Evolutionary conservation across 2,797 vertebrate species (phyloP), one percentile per base, ranked within the genome.

Genomic region (Brotogeris chrysoptera): DNA sequence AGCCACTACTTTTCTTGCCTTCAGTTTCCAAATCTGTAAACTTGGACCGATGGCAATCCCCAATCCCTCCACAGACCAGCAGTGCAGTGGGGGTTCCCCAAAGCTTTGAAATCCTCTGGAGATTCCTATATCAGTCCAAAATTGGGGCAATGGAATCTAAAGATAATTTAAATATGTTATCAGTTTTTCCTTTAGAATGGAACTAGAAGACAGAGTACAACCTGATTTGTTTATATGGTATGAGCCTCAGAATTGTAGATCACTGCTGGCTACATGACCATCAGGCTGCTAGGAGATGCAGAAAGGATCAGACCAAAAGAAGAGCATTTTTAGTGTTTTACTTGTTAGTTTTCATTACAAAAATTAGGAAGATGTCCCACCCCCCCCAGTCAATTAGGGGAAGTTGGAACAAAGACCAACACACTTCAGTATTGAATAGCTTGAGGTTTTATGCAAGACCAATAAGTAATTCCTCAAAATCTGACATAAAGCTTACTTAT

Each of bases 11-110:
- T 68, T 16, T 38, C 19, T 30, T 57, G 41, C 38, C n/a, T 50
- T 80, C 15, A 24, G 46, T 71, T 81, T 79, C 65, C 50, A 80
- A 85, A 88, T 18, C 38, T 46, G 16, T 38, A 36, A 83, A 77
- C 3, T 1, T 0, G 3, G 17, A 81, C 30, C 0, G 0, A 59
- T 4, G 57, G 59, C 13, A 55, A 39, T n/a, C 12, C 13, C 39
- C 32, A 11, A 30, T 7, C 38, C 23, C 55, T 65, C 49, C 36
- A 39, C 5, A 64, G 27, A 43, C 5, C 30, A 39, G 32, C 12
- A 49, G 21, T 13, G 36, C n/a, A 52, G 32, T 7, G 5, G 32
- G 59, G 18, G 17, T 2, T 77, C 46, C 12, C 16, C 73, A 76
- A 24, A 53, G 30, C 27, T 91, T 17, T 66, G n/a, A 82, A 79